Percentiles rank a stretch among this genome's conserved stretches.
phyloP scores from a whole-genome alignment of 2,113 vertebrate species.

The Pyrgilauda ruficollis region DNA sequence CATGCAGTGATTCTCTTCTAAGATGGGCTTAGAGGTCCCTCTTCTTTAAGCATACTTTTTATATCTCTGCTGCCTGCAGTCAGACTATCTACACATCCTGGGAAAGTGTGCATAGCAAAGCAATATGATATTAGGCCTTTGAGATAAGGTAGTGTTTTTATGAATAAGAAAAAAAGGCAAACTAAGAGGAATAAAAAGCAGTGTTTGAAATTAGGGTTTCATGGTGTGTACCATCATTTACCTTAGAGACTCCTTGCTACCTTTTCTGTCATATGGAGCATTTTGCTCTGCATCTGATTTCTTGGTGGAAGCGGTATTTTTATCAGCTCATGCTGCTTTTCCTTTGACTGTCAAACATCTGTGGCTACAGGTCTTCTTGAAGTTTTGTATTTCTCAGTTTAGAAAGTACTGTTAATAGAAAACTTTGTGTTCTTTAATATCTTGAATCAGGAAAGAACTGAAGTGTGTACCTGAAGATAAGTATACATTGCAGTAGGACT shows the following conservation, averaged over 20 bases:
- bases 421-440: not conserved
- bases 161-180: not conserved
- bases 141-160: not conserved
- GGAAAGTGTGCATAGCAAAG: not conserved
- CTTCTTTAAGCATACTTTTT: not conserved
- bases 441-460: not conserved
- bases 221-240: not conserved
- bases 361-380: not conserved
- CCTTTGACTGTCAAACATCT: not conserved
- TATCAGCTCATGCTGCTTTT: not conserved
- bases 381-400: not conserved
- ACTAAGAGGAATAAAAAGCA: not conserved
- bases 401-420: not conserved
- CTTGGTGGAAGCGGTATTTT: not conserved
- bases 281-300: not conserved
- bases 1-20: not conserved
- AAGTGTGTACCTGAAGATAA: not conserved
- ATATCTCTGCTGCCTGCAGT: not conserved
- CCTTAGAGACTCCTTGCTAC: not conserved
- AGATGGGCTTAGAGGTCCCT: not conserved
- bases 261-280: not conserved
- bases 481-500: not conserved
- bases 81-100: not conserved
- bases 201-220: not conserved
- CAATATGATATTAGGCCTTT: not conserved